Base-by-base conservation (phyloP, 2,888 invertebrate species). In the Stegophylla sp. region DNA sequence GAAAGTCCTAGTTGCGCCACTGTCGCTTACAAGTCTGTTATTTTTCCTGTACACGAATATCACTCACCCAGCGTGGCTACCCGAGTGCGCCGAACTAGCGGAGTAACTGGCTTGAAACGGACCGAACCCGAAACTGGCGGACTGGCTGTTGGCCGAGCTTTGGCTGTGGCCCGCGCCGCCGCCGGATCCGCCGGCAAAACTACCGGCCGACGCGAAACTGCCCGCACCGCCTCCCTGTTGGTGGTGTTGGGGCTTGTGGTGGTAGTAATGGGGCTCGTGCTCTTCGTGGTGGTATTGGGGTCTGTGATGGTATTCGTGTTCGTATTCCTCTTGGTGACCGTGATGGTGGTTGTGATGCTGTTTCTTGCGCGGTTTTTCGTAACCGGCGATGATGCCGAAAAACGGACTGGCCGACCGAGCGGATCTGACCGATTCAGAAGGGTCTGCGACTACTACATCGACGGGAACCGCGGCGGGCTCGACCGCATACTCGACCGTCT, bases 31-130 rank as follows among this genome's bases (percentile, higher is more conserved):
- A n/a, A n/a, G n/a, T n/a, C n/a, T n/a, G n/a, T 34, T 34, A 34
- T 34, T 34, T 34, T 34, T 5, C 3, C 7, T 7, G 7, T 34
- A 34, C 7, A 34, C 34, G 7, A 34, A 34, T 5, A 34, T 34
- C 3, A 66, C 74, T 64, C 26, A 73, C 81, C 28, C 56, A 12
- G 67, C 56, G 23, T 69, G 75, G 13, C 82, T 82, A 7, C 74
- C 81, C 17, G 81, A 73, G 3, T 82, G 74, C 5, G 82, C 82
- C 15, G 74, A 48, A 48, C 82, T 82, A 23, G 76, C 63, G 10
- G 82, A 82, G 23, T 67, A 82, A 76, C 82, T 82, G 34, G 82
- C 82, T 67, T 82, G 82, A 69, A 82, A 76, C 10, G 82, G 82
- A 43, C 82, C 82, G 12, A 82, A 75, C 9, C 82, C 82, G 5